Conservation (phyloP, 2,797 vertebrate genomes). For the Brotogeris chrysoptera region DNA sequence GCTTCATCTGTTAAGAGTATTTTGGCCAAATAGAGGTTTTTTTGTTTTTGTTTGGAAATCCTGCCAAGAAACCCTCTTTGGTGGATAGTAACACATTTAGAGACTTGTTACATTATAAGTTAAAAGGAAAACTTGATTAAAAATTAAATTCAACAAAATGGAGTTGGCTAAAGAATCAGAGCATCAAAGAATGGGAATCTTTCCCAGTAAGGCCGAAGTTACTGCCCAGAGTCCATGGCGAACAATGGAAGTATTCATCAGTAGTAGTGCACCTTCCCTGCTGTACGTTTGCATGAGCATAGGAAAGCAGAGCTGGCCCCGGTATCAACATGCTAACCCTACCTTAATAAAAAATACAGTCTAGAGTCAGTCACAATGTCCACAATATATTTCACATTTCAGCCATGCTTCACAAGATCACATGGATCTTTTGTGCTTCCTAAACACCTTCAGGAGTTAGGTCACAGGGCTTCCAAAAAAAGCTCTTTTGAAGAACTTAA, state of each 20-base stretch:
- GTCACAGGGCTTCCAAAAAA: neutral
- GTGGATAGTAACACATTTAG: constrained; percentile 68
- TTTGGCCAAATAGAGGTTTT: constrained; percentile 46
- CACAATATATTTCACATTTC: constrained; percentile 5
- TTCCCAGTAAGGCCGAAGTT: constrained; percentile 69
- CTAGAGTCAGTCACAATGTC: neutral
- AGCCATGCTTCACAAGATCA: neutral
- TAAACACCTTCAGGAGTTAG: neutral
- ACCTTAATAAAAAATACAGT: neutral
- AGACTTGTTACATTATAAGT: constrained; percentile 72
- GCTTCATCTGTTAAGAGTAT: constrained; percentile 53
- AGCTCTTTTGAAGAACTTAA: neutral
- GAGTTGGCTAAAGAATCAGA: constrained; percentile 54
- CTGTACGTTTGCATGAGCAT: neutral
- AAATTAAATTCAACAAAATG: constrained; percentile 67
- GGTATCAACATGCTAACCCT: neutral
- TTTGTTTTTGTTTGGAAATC: constrained; percentile 63
- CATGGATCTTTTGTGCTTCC: neutral
- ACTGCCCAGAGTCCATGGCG: constrained; percentile 47
- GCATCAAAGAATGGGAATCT: constrained; percentile 71
- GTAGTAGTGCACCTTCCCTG: constrained; percentile 32
- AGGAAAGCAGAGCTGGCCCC: constrained; percentile 12
- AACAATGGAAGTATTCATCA: constrained; percentile 72
- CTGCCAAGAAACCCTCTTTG: constrained; percentile 58
- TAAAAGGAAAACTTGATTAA: constrained; percentile 70